Evolutionary conservation across 2,888 invertebrate species (phyloP), one percentile per base, ranked within the genome.

Genomic region (Lithophane ornitopus): DNA sequence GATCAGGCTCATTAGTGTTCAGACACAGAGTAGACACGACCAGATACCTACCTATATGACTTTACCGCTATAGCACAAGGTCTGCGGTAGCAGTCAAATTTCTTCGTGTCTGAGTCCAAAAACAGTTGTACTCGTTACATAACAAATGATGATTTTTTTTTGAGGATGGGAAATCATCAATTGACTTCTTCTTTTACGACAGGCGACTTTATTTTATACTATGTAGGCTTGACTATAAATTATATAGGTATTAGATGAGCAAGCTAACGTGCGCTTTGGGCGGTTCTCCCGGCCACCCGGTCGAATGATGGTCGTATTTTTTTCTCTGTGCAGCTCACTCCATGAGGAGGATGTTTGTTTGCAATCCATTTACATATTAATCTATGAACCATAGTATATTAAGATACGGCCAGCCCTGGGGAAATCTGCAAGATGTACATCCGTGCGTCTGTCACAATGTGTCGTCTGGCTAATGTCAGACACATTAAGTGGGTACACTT

Each of bases 381-480:
- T 76, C 80, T 46, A 41, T 56, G 56, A 54, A 28, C 54, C 58
- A 34, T 34, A 59, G 28, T 34, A 46, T 65, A 72, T 72, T 74
- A 84, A 78, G 84, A 78, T 70, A 70, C 70, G 28, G 26, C 44
- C 22, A 14, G 26, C 86, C 75, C 78, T 3, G 11, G 86, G 86
- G 85, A 86, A 86, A 86, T 86, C 74, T 82, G 3, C 62, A 63
- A 79, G 78, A 86, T 76, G 65, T 81, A 44, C 61, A 49, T 56
- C 54, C 58, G 49, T 70, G 46, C 6, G 67, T 63, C 70, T 61
- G 75, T 81, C 76, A 76, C 74, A 70, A 61, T 52, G 59, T 34
- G 22, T 34, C 28, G 73, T 34, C 69, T 39, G 59, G 69, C 19
- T 28, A 75, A 62, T 63, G 19, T 67, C 39, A 41, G 39, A 56